Conservation (phyloP, 2,797 vertebrate species). For the Eulemur albifrons region DNA sequence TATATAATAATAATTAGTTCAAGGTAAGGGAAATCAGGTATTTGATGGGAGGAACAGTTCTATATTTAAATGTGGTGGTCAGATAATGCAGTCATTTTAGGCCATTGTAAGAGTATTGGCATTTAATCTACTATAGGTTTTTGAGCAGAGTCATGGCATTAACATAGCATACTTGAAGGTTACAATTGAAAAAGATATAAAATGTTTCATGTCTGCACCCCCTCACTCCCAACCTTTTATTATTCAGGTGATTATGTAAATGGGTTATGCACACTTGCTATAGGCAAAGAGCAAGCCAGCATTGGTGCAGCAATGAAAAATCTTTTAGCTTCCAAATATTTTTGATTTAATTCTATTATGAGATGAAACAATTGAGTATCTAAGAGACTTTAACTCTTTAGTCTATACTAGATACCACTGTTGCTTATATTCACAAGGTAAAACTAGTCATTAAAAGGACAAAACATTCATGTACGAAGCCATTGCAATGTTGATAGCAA, state of each 20-base stretch:
- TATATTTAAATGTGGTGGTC: background rate
- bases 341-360: background rate
- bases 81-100: background rate
- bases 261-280: background rate
- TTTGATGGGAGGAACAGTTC: background rate
- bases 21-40: background rate
- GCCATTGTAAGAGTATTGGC: too few species aligned
- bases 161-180: background rate
- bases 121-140: background rate
- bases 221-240: background rate
- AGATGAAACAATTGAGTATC: background rate
- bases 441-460: background rate
- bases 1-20: background rate
- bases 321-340: slow-evolving; percentile 6
- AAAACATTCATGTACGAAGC: background rate
- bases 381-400: background rate
- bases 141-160: background rate
- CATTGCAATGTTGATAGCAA: background rate
- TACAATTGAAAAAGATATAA: background rate
- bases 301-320: background rate
- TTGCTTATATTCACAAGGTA: background rate
- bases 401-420: background rate
- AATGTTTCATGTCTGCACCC: background rate
- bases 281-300: background rate
- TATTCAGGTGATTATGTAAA: background rate